phyloP scores from a whole-genome alignment of 2,113 vertebrate species.

The Crotalus horridus region DNA sequence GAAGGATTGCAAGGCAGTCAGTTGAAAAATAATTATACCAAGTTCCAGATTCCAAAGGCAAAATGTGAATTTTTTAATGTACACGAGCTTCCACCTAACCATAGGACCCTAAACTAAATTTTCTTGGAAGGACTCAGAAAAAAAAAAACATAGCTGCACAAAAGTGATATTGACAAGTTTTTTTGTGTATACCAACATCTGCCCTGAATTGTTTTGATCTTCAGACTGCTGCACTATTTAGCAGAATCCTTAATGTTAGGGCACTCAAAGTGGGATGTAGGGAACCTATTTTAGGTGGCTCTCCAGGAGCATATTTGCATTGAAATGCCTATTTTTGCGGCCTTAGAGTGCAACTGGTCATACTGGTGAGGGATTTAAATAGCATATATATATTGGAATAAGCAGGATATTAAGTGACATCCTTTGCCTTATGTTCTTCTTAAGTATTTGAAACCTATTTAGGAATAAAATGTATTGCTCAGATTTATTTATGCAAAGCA shows the following conservation, averaged over 20 bases:
- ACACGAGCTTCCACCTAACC: not conserved
- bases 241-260: not conserved
- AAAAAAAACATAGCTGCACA: not conserved
- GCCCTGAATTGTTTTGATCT: not conserved
- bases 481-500: not conserved
- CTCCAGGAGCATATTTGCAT: not conserved
- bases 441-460: not conserved
- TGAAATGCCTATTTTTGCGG: no score
- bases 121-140: not conserved
- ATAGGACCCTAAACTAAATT: not conserved
- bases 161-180: not conserved
- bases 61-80: not conserved
- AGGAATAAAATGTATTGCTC: not conserved
- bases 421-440: not conserved
- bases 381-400: not conserved
- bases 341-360: not conserved
- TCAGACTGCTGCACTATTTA: not conserved
- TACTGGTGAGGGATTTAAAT: not conserved
- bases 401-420: not conserved
- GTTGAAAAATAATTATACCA: not conserved
- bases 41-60: not conserved
- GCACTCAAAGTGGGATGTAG: not conserved
- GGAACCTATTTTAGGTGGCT: not conserved
- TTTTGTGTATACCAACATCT: not conserved
- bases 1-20: not conserved